Conservation (phyloP, 2,797 vertebrate species). For the Acanthurus lineatus region DNA sequence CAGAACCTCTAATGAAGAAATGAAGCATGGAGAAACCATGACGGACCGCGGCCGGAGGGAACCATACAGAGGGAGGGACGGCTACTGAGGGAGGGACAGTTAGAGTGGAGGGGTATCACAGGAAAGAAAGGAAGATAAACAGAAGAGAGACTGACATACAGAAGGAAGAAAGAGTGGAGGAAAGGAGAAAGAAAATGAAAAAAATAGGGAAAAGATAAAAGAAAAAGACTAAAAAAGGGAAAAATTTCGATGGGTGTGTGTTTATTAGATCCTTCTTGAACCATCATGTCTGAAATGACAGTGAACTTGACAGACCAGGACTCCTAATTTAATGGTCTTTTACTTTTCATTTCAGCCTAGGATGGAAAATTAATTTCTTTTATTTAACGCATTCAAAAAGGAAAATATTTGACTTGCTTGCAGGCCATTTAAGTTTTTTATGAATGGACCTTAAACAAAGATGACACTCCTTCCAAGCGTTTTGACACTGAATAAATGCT, state of each 20-base stretch:
- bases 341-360: conserved; percentile 16
- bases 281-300: background rate
- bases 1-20: conserved; percentile 77
- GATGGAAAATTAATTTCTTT: conserved; percentile 12
- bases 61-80: conserved; percentile 16
- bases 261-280: conserved; percentile 1
- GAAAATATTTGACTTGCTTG: conserved; percentile 10
- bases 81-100: conserved; percentile 17
- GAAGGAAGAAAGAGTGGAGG: background rate
- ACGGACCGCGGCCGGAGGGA: conserved; percentile 63
- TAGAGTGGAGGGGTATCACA: background rate
- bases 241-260: background rate
- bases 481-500: conserved; percentile 1
- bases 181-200: background rate
- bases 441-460: conserved; percentile 19
- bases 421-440: conserved; percentile 5
- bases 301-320: conserved; percentile 3
- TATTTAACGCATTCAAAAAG: conserved; percentile 14
- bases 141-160: background rate
- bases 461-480: conserved; percentile 1
- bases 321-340: background rate
- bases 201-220: background rate
- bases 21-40: conserved; percentile 73
- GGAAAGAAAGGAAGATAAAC: background rate
- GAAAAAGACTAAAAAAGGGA: background rate